Evolutionary conservation across 1,140 invertebrate species (phyloP).

Genomic region (Hormaphis cornu): DNA sequence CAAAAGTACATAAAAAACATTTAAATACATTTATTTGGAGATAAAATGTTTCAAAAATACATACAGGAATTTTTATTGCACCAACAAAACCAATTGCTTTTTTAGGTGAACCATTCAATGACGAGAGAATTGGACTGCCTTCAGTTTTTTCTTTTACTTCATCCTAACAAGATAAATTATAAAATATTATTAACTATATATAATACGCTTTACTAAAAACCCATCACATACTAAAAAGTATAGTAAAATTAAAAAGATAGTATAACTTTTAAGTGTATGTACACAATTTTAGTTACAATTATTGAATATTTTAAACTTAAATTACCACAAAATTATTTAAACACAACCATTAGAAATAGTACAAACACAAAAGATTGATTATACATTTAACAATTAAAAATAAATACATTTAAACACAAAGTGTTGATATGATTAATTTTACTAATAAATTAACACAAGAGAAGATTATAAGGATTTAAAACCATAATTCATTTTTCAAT

Average conservation of each 20-base stretch:
- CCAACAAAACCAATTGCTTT: constrained; percentile 67
- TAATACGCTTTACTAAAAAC: not conserved
- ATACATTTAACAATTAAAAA: no score
- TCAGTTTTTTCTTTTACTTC: constrained; percentile 34
- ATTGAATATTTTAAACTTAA: no score
- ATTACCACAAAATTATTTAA: no score
- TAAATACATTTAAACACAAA: no score
- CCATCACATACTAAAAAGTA: constrained; percentile 13
- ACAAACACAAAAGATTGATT: no score
- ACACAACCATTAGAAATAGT: no score
- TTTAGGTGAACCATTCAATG: constrained; percentile 37
- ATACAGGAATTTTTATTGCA: constrained; percentile 69
- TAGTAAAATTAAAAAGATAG: not conserved
- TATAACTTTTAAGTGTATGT: no score
- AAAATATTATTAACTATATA: not conserved
- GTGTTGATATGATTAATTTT: no score
- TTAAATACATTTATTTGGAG: not conserved
- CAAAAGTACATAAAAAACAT: not conserved
- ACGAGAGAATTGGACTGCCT: constrained; percentile 35
- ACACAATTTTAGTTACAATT: no score
- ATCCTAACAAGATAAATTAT: not conserved
- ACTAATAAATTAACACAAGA: no score
- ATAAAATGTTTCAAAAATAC: constrained; percentile 24
- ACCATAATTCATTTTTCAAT: no score
- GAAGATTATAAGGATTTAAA: no score